Percentiles rank a stretch among this genome's conserved stretches.
phyloP scores from a whole-genome alignment of 2,888 invertebrate genomes.

The Macaria liturata region DNA sequence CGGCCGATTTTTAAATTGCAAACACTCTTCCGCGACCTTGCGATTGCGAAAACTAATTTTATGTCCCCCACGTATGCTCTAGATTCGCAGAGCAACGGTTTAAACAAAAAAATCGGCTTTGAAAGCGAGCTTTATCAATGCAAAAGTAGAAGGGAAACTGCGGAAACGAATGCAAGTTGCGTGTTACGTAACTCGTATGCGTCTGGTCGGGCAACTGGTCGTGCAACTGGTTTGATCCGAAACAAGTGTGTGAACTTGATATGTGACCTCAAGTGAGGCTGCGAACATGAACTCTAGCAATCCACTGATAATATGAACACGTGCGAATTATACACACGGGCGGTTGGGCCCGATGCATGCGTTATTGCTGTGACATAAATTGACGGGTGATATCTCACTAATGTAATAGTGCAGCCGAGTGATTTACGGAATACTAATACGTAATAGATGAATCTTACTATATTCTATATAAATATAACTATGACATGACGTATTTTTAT shows the following conservation, averaged over 20 bases:
- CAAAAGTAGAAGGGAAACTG: conserved; percentile 43
- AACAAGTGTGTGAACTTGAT: conserved; percentile 74
- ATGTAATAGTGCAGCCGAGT: no score
- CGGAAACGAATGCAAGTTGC: conserved; percentile 42
- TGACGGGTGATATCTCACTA: not conserved
- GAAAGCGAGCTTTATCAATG: conserved; percentile 36
- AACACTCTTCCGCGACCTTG: conserved; percentile 47
- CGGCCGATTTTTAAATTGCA: conserved; percentile 32
- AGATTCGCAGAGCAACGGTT: conserved; percentile 25
- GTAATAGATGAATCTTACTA: no score
- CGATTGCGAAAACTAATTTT: conserved; percentile 40
- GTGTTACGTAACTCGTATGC: conserved; percentile 42
- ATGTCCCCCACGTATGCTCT: conserved; percentile 14
- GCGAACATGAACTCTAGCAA: conserved; percentile 57
- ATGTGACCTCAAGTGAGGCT: conserved; percentile 69
- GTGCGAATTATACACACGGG: conserved; percentile 47
- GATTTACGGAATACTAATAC: no score
- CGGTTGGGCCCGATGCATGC: conserved; percentile 20
- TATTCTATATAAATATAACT: no score
- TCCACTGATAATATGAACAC: conserved; percentile 52
- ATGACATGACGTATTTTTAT: no score
- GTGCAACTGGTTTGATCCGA: conserved; percentile 44
- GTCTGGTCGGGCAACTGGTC: conserved; percentile 49
- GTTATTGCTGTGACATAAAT: conserved; percentile 1
- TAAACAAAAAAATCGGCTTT: conserved; percentile 14